Percentiles rank a stretch among this genome's conserved stretches.
These are phyloP conservation scores for Murina feae DNA, from an alignment of 2,113 vertebrate genomes.

Conservation along the genomic window DNA sequence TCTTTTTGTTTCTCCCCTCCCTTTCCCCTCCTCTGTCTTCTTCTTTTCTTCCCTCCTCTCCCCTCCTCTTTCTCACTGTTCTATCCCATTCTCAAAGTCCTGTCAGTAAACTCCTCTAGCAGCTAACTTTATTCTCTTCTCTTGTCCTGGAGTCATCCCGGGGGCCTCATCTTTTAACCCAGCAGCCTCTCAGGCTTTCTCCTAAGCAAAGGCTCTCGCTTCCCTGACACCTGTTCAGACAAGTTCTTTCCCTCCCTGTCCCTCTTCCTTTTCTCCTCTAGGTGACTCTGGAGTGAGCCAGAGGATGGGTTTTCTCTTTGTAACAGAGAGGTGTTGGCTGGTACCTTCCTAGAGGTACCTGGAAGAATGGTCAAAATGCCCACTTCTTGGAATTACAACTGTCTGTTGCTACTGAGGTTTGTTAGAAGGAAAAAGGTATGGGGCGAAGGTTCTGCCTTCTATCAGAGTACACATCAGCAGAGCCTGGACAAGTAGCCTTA, in stretches of 20 bases:
- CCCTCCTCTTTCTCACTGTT: not conserved
- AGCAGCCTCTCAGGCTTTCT: not conserved
- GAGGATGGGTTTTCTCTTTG: not conserved
- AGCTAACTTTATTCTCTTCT: not conserved
- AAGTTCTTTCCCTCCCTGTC: not conserved
- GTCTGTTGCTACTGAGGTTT: not conserved
- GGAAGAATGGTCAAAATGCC: not conserved
- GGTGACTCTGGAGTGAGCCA: not conserved
- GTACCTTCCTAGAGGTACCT: not conserved
- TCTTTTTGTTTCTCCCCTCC: no score
- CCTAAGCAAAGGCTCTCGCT: not conserved
- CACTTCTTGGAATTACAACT: not conserved
- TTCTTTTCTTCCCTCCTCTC: not conserved
- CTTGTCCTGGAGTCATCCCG: not conserved
- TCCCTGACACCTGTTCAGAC: not conserved
- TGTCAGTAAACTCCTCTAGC: not conserved
- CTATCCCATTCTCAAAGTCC: not conserved
- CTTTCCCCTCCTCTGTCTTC: not conserved
- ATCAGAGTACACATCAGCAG: rapidly evolving
- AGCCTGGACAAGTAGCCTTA: not conserved
- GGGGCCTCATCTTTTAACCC: not conserved
- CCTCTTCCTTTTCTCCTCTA: not conserved
- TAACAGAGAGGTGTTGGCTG: not conserved
- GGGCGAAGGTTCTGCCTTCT: no score
- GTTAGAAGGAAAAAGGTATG: not conserved